Base-by-base conservation (phyloP, 23 tunicate species). In the Botrylloides violaceus region DNA sequence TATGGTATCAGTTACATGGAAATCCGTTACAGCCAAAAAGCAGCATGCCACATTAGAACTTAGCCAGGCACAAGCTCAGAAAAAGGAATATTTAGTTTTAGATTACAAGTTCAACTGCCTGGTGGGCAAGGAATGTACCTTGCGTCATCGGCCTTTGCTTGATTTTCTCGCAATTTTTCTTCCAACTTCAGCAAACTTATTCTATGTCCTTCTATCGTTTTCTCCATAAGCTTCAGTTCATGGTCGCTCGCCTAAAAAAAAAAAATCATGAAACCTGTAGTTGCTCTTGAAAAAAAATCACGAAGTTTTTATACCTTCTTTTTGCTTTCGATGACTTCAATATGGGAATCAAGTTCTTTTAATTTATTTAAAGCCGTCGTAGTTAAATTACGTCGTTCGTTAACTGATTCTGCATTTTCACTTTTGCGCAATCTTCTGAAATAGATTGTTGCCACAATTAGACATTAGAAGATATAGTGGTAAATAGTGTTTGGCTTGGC, bases 81-180 rank as follows among this genome's bases (percentile, higher is more conserved):
- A 7, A 43, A 43, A 43, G 53, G 53, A 43, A 9, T 15, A 9
- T 7, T 7, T 7, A 7, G 15, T 7, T 7, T 7, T 43, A 43
- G 15, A 43, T 7, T 43, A 15, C 53, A 43, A 7, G 53, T 15
- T 15, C 9, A 43, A 43, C 53, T 7, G 53, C 12, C 53, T 43
- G 12, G 53, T 43, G 53, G 12, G 12, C 9, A 31, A 28, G 39
- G 48, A 65, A 65, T 39, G 7, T 1, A 43, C 74, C 74, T 68
- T 0, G 74, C 74, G 36, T 68, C 74, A 28, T 68, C 74, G 0
- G 74, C 34, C n/a, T 68, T 68, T 1, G 74, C 56, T 68, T 68
- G 74, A 28, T 43, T 68, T 38, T 68, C 74, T 1, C 74, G 59
- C 23, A 68, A 43, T 68, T 68, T 68, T 36, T 68, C 74, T 36